Conservation (phyloP, 2,113 vertebrate species). For the Heterocephalus glaber region DNA sequence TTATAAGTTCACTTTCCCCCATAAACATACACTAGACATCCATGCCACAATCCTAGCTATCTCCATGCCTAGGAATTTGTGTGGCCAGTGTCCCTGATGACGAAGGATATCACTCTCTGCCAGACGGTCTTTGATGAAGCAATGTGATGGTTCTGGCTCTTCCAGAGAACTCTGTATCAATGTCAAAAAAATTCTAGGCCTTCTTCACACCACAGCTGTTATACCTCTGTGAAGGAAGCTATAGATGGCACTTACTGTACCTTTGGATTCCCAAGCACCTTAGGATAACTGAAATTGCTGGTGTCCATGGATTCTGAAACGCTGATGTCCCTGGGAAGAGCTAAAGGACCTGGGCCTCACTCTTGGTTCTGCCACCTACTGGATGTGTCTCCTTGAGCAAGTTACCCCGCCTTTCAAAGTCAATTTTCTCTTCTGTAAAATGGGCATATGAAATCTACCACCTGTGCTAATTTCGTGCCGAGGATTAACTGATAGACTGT, state of each 20-base stretch:
- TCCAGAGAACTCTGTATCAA: not conserved
- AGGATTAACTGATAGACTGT: not conserved
- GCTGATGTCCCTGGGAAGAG: not conserved
- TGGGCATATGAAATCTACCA: not conserved
- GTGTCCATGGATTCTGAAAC: too few relatives aligned
- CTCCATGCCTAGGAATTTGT: not conserved
- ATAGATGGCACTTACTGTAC: not conserved
- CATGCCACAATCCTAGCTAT: too few relatives aligned
- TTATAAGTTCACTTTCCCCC: not conserved
- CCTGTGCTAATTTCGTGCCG: not conserved
- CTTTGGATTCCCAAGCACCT: not conserved
- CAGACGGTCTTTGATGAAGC: not conserved
- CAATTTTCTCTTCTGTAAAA: not conserved
- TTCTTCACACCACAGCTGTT: not conserved
- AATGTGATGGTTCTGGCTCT: not conserved
- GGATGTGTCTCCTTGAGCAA: too few relatives aligned
- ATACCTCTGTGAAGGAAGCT: not conserved
- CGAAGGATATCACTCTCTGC: not conserved
- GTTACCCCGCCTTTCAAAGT: not conserved
- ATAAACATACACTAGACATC: not conserved
- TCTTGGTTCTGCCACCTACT: not conserved
- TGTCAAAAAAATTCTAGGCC: not conserved
- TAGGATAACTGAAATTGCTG: fast-evolving
- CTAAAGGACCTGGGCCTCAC: not conserved
- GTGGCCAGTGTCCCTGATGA: not conserved